Base-by-base conservation (phyloP, 1,140 invertebrate genomes). In the Contarinia nasturtii region DNA sequence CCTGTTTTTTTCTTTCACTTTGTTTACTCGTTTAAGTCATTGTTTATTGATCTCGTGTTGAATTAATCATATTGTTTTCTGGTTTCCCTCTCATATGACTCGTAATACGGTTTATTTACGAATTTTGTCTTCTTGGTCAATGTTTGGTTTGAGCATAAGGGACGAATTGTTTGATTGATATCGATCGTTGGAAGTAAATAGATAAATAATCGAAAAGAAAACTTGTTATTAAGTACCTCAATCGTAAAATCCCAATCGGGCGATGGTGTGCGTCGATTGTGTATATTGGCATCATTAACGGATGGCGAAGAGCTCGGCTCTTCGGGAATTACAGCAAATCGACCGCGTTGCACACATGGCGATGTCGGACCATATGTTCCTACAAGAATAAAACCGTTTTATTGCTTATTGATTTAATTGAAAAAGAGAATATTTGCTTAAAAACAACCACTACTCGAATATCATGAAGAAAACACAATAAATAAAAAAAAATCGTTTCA, bases 191-290 rank as follows among this genome's bases (percentile, higher is more conserved):
- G 27, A 27, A 27, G 27, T 10, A 27, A 27, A 27, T 27, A 10
- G n/a, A n/a, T n/a, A n/a, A n/a, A n/a, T n/a, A n/a, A n/a, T n/a
- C n/a, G n/a, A n/a, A n/a, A n/a, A n/a, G n/a, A n/a, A n/a, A n/a
- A n/a, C n/a, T n/a, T n/a, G n/a, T n/a, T n/a, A n/a, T n/a, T n/a
- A n/a, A n/a, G n/a, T 49, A 63, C 60, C 34, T 63, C 61, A 48
- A 60, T 62, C 49, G 63, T 59, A 43, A 63, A 63, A 50, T 63
- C 61, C 61, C 61, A 63, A 47, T 63, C 61, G 7, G 60, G 60
- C 20, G 60, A 61, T 41, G 59, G 60, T 17, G 59, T 60, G 34
- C 61, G 58, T 7, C 49, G 27, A 27, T 27, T 27, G n/a, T n/a
- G n/a, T 27, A 10, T 27, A 10, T 27, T 27, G 3, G 27, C 27